A percentile compares a stretch with the other conserved stretches of the same genome.
phyloP scores from a whole-genome alignment of 2,797 vertebrate species.

The Balearica regulorum region DNA sequence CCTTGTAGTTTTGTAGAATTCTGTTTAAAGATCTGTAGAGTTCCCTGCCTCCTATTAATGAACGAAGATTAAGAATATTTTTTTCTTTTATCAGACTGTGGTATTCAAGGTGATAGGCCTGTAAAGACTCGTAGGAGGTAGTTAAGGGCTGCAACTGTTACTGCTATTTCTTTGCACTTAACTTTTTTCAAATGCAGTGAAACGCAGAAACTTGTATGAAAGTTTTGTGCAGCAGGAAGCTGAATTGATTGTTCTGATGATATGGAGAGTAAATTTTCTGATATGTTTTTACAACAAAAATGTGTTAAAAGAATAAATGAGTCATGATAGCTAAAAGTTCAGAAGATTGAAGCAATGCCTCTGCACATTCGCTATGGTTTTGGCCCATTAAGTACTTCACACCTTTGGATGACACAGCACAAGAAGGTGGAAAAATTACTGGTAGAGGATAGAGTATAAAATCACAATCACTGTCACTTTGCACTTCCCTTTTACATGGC shows the following conservation, averaged over 20 bases:
- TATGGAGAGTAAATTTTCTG: not conserved
- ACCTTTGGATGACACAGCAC: not conserved
- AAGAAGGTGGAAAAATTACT: not conserved
- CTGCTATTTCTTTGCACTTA: not conserved
- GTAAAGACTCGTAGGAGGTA: not conserved
- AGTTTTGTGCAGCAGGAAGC: not conserved
- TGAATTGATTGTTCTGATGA: not conserved
- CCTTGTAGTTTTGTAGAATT: not conserved
- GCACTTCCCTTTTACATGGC: not conserved
- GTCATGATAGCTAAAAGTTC: not conserved
- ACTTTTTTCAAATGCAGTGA: not conserved
- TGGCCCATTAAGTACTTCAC: not conserved
- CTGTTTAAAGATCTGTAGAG: not conserved
- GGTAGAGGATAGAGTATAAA: not conserved
- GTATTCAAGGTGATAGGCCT: not conserved
- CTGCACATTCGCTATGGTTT: not conserved
- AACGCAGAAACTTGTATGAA: not conserved
- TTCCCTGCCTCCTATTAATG: not conserved
- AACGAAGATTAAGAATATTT: not conserved
- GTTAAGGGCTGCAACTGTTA: not conserved
- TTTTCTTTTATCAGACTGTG: not conserved
- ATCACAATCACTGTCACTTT: not conserved
- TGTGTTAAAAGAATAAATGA: not conserved
- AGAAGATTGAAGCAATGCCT: not conserved
- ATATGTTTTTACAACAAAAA: not conserved